These are phyloP conservation scores for Lasioglossum figueresi DNA, from an alignment of 2,888 invertebrate species.

Conservation along the genomic window DNA sequence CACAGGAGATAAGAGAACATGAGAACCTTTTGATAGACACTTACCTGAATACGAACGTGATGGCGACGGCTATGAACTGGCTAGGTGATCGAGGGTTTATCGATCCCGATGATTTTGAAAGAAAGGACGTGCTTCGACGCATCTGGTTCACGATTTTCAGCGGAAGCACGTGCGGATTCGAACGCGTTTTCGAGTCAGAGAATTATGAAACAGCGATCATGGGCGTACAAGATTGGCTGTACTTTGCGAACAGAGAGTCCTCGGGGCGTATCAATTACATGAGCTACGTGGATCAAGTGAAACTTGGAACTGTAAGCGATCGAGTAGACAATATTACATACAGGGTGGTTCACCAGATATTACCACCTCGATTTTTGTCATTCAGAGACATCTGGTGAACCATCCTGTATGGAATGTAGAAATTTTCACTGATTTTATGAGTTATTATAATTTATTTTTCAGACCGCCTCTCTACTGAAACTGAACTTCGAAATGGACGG, in stretches of 20 bases:
- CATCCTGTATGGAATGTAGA: background rate
- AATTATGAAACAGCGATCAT: constrained; percentile 88
- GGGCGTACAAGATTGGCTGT: constrained; percentile 96
- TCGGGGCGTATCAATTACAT: constrained; percentile 90
- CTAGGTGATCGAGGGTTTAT: constrained; percentile 73
- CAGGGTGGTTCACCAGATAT: no score
- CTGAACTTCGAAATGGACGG: constrained; percentile 83
- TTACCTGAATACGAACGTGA: constrained; percentile 76
- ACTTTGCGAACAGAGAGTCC: constrained; percentile 90
- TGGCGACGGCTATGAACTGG: constrained; percentile 76
- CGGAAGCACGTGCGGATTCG: constrained; percentile 95
- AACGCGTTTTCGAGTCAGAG: constrained; percentile 96
- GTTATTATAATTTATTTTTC: constrained; percentile 55
- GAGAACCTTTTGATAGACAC: constrained; percentile 76
- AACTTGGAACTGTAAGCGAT: constrained; percentile 88
- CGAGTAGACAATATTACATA: background rate
- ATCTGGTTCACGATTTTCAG: constrained; percentile 92
- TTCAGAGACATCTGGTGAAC: no score
- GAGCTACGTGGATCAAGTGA: constrained; percentile 89
- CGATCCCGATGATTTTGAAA: constrained; percentile 84
- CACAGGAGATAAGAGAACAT: constrained; percentile 66
- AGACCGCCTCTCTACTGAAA: constrained; percentile 83
- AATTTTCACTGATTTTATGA: background rate
- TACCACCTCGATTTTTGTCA: no score
- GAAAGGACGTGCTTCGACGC: constrained; percentile 88